These are phyloP conservation scores for Chesias legatella DNA, from an alignment of 2,888 invertebrate genomes.

Conservation along the genomic window DNA sequence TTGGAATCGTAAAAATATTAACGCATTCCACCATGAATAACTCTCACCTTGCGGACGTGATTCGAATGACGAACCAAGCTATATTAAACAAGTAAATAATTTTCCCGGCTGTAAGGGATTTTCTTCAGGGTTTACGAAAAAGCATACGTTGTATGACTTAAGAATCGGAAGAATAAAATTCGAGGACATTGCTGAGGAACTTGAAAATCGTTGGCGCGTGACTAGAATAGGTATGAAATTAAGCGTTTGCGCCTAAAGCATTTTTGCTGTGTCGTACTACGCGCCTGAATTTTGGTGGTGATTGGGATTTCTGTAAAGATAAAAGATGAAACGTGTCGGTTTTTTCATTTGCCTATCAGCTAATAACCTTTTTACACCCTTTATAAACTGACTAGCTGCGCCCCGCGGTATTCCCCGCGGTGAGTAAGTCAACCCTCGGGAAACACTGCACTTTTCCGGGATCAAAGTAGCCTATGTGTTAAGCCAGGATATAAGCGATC, in stretches of 20 bases:
- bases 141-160: slow-evolving; percentile 38
- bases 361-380: no score
- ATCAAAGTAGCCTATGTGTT: no score
- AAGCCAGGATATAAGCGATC: no score
- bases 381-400: no score
- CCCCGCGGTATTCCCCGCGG: no score
- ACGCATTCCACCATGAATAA: slow-evolving; percentile 35
- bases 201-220: slow-evolving; percentile 63
- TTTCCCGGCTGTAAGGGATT: slow-evolving; percentile 53
- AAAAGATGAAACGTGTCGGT: neutral
- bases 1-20: slow-evolving; percentile 16
- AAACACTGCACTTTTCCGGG: no score
- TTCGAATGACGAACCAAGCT: slow-evolving; percentile 39
- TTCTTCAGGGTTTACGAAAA: slow-evolving; percentile 30
- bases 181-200: slow-evolving; percentile 44
- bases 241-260: slow-evolving; percentile 25
- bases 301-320: slow-evolving; percentile 5
- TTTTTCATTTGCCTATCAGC: slow-evolving; percentile 2
- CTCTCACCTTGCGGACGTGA: slow-evolving; percentile 43
- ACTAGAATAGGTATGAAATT: slow-evolving; percentile 38
- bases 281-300: slow-evolving; percentile 26
- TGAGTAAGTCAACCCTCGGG: no score
- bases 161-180: slow-evolving; percentile 39
- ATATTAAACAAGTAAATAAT: slow-evolving; percentile 65
- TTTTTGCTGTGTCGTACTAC: slow-evolving; percentile 26